Evolutionary conservation across 37 sponge, comb jelly and placozoan genomes (phyloP), one percentile per base, ranked within the genome.

Genomic region (Cliona cf. orientalis): DNA sequence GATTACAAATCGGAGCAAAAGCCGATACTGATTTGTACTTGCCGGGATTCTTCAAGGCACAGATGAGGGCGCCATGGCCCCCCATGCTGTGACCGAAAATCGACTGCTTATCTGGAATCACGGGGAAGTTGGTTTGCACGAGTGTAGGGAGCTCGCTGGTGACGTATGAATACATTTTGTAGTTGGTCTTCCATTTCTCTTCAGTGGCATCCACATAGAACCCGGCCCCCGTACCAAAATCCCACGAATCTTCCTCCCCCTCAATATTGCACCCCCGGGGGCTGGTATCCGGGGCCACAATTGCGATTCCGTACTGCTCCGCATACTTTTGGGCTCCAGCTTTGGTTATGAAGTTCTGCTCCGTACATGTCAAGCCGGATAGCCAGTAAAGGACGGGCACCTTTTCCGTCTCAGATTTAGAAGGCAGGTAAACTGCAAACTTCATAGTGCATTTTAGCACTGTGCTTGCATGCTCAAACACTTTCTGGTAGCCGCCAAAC

Each of bases 71-170:
- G 0, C 99, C 99, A 68, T 99, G 99, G 3, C 99, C 99, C 42
- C 99, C 99, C 99, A 99, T 99, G 56, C 97, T 96, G 81, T 99
- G 97, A n/a, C 99, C 99, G 65, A 63, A 78, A 46, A 99, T 94
- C 0, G 87, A 80, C 42, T 86, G 78, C 57, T 77, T 89, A 19
- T 81, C 91, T 0, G 90, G 74, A n/a, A 86, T 64, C 2, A 90
- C 95, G 3, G 81, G 84, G 79, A 99, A 96, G 57, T 94, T 92
- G 12, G 73, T 63, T 12, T 74, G 58, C 38, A 99, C 68, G 33
- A 94, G 65, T 2, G 87, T 43, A 55, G 99, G 99, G 45, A 99
- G 78, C 89, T 98, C 99, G 44, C 77, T 70, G 1, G 97, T 94
- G 23, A 98, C 74, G 63, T 97, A 99, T 19, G 97, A 89, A 76